Evolutionary conservation across 2,888 invertebrate species (phyloP).

Genomic region (Macrosoma leucophasiata): DNA sequence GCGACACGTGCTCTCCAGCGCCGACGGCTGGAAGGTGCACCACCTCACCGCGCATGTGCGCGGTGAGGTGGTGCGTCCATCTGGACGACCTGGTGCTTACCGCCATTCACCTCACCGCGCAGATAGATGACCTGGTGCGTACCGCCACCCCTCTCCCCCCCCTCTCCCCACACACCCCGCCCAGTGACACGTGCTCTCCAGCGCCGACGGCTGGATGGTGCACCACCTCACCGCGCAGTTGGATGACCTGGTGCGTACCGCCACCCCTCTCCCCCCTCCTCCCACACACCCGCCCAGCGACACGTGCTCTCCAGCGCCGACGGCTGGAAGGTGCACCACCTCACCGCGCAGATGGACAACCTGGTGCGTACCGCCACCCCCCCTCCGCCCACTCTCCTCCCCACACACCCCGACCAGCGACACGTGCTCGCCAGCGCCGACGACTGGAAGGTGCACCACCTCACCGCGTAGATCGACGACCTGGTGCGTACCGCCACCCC

Average conservation of each 20-base stretch:
- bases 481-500: too few species aligned
- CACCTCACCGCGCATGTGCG: slow-evolving; percentile 93
- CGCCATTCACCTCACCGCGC: too few species aligned
- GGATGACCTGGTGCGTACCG: slow-evolving; percentile 90
- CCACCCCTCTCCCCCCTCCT: too few species aligned
- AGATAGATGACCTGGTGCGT: too few species aligned
- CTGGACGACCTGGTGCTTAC: slow-evolving; percentile 97
- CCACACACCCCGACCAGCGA: slow-evolving; percentile 90
- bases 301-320: slow-evolving; percentile 91
- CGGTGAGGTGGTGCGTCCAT: too few species aligned
- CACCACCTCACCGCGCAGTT: slow-evolving; percentile 94
- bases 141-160: too few species aligned
- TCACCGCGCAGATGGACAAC: slow-evolving; percentile 95
- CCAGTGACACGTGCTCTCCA: slow-evolving; percentile 89
- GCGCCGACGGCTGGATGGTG: slow-evolving; percentile 96
- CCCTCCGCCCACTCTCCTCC: too few species aligned
- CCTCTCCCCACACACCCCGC: too few species aligned
- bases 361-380: too few species aligned
- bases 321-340: slow-evolving; percentile 96
- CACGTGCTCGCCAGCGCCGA: slow-evolving; percentile 91
- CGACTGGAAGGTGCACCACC: slow-evolving; percentile 96
- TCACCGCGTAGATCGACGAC: slow-evolving; percentile 95
- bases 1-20: slow-evolving; percentile 88
- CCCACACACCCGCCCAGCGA: slow-evolving; percentile 91
- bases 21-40: slow-evolving; percentile 96